These are phyloP conservation scores for Onthophagus taurus DNA, from an alignment of 1,140 invertebrate genomes.

Conservation along the genomic window DNA sequence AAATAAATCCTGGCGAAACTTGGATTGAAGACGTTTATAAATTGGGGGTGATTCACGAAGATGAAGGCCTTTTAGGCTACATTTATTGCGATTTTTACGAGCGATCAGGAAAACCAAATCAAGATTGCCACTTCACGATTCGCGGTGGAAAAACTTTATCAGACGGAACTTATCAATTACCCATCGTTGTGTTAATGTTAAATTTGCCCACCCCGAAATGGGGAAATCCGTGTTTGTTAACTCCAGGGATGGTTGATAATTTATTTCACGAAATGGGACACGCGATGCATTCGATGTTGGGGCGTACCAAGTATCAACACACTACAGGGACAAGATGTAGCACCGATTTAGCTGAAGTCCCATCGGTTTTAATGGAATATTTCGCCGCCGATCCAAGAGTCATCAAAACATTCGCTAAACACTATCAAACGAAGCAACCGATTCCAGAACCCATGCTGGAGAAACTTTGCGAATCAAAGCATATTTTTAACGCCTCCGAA, in stretches of 20 bases:
- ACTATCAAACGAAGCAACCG: slow-evolving; percentile 81
- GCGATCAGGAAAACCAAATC: slow-evolving; percentile 78
- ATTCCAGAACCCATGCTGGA: slow-evolving; percentile 69
- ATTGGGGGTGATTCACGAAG: slow-evolving; percentile 69
- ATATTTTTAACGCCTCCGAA: slow-evolving; percentile 80
- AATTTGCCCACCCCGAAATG: slow-evolving; percentile 69
- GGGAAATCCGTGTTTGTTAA: slow-evolving; percentile 70
- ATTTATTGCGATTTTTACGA: slow-evolving; percentile 98
- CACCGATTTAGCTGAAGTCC: slow-evolving; percentile 97
- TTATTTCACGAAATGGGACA: slow-evolving; percentile 99
- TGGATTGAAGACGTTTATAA: slow-evolving; percentile 87
- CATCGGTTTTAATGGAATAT: slow-evolving; percentile 96
- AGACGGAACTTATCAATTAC: slow-evolving; percentile 80
- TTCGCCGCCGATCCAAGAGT: slow-evolving; percentile 86
- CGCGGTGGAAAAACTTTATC: slow-evolving; percentile 74
- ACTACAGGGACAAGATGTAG: slow-evolving; percentile 93
- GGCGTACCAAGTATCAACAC: slow-evolving; percentile 90
- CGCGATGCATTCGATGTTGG: slow-evolving; percentile 98
- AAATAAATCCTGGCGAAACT: slow-evolving; percentile 63
- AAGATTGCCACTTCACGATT: slow-evolving; percentile 99
- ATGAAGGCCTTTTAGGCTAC: slow-evolving; percentile 73
- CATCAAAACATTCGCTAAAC: slow-evolving; percentile 76
- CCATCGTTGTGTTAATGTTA: slow-evolving; percentile 90
- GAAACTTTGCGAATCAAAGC: slow-evolving; percentile 73
- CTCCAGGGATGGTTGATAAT: slow-evolving; percentile 83